phyloP scores from a whole-genome alignment of 1,140 invertebrate genomes.

The Bombus turneri region DNA sequence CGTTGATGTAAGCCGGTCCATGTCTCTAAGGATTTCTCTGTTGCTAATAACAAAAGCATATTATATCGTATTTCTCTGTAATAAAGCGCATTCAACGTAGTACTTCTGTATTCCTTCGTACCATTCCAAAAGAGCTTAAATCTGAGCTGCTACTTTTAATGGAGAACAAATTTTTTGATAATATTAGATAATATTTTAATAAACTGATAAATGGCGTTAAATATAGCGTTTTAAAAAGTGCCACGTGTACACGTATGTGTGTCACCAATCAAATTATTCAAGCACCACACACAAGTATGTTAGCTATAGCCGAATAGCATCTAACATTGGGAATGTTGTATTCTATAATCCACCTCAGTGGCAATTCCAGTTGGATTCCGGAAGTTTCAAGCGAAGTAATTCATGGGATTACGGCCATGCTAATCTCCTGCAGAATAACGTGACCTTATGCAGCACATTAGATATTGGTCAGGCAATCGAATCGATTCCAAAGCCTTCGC shows the following conservation, averaged over 20 bases:
- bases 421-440: constrained; percentile 19
- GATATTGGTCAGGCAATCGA: not conserved
- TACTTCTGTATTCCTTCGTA: no score
- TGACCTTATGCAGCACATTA: constrained; percentile 13
- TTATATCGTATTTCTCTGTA: not conserved
- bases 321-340: not conserved
- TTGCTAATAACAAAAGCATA: not conserved
- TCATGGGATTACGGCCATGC: constrained; percentile 33
- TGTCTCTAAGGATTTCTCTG: not conserved
- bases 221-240: no score
- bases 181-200: not conserved
- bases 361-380: constrained; percentile 34
- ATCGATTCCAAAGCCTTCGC: not conserved
- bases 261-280: not conserved
- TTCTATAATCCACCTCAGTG: constrained; percentile 29
- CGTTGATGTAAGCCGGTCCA: not conserved
- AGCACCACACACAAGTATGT: not conserved
- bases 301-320: not conserved
- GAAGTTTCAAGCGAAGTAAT: constrained; percentile 47
- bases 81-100: no score
- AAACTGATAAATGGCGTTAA: not conserved
- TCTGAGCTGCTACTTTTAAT: no score
- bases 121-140: no score
- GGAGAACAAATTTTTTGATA: no score
- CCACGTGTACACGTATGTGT: not conserved